Evolutionary conservation across 1,140 invertebrate genomes (phyloP).

Genomic region (Anthonomus grandis): DNA sequence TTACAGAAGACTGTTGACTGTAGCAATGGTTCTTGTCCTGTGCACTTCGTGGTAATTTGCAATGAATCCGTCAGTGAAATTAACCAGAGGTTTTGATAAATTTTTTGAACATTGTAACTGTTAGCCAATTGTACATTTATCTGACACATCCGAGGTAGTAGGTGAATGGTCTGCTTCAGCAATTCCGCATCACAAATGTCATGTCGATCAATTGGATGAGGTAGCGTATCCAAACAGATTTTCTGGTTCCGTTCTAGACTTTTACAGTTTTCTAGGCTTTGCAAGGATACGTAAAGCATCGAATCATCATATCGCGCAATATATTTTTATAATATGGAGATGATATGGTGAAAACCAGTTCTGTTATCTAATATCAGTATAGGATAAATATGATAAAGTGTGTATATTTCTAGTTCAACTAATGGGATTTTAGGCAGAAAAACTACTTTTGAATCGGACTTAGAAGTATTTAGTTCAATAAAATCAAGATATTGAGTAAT

Average conservation of each 20-base stretch:
- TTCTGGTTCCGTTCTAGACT: background rate
- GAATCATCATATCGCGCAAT: no score
- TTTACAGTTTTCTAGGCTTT: background rate
- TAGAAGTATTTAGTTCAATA: background rate
- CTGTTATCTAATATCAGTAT: no score
- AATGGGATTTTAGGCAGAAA: background rate
- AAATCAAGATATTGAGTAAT: no score
- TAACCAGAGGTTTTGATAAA: background rate
- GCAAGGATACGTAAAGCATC: no score
- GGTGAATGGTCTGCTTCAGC: background rate
- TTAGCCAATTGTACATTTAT: background rate
- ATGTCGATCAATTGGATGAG: slow-evolving; percentile 2
- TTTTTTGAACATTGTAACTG: background rate
- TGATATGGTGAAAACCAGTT: no score
- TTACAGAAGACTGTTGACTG: background rate
- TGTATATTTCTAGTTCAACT: background rate
- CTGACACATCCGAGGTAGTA: background rate
- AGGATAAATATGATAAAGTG: background rate
- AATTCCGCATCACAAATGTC: slow-evolving; percentile 1
- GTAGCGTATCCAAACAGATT: no score
- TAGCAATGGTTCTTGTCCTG: background rate
- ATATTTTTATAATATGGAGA: no score
- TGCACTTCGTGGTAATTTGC: background rate
- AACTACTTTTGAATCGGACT: background rate
- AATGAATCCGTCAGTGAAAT: background rate